Percentiles rank a stretch among this genome's conserved stretches.
These are phyloP conservation scores for Morus bassanus DNA, from an alignment of 2,797 vertebrate genomes.

Conservation along the genomic window DNA sequence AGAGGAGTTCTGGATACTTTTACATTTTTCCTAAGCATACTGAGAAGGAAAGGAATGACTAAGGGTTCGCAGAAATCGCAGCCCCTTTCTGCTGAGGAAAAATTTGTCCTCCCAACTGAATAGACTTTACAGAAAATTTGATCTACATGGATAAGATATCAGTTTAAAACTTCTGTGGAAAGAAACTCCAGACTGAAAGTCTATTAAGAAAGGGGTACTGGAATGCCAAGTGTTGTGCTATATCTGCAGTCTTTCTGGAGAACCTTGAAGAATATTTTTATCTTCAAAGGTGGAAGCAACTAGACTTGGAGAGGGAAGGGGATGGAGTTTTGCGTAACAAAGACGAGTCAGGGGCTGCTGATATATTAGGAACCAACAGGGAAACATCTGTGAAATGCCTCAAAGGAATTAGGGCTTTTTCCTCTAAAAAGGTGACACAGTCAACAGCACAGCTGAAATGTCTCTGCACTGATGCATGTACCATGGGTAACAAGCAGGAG, in stretches of 20 bases:
- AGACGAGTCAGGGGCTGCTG: background rate
- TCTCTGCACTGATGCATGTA: background rate
- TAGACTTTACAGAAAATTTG: background rate
- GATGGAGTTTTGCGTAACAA: background rate
- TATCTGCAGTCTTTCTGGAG: background rate
- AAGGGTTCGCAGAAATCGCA: background rate
- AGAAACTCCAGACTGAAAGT: background rate
- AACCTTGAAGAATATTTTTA: background rate
- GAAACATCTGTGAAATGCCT: background rate
- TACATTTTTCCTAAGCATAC: fast-evolving
- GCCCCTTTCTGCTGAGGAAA: background rate
- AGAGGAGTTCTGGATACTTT: background rate
- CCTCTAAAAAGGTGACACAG: background rate
- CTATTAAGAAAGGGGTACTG: background rate
- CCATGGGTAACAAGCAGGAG: background rate
- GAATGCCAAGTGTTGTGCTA: background rate
- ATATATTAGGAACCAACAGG: background rate
- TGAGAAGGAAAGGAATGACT: background rate
- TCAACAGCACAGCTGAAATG: background rate
- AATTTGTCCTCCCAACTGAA: background rate
- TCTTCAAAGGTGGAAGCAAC: background rate
- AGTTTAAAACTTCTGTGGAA: background rate
- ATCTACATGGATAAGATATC: background rate
- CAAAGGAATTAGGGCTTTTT: background rate
- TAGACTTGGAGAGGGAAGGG: background rate